Percentiles rank a stretch among this genome's conserved stretches.
phyloP scores from a whole-genome alignment of 1,140 invertebrate genomes.

The Brachionus calyciflorus region DNA sequence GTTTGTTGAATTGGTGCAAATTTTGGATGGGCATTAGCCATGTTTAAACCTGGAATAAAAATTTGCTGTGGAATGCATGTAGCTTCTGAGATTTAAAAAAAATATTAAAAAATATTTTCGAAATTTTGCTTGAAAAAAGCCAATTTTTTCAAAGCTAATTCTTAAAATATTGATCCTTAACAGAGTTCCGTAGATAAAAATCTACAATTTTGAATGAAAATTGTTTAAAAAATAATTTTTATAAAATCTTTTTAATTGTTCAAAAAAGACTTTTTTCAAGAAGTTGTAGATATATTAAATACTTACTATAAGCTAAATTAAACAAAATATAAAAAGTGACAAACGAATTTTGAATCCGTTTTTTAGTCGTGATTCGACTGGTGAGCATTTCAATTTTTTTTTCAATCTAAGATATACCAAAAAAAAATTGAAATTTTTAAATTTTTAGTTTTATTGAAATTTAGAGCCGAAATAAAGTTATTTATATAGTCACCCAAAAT shows the following conservation, averaged over 20 bases:
- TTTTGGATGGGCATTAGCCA: not conserved
- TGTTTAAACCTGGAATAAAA: constrained; percentile 37
- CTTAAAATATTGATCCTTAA: too few species aligned
- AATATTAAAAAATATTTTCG: too few species aligned
- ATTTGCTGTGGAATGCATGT: constrained; percentile 36
- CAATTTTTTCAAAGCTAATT: not conserved
- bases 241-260: too few species aligned
- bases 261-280: too few species aligned
- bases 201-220: too few species aligned
- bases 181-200: too few species aligned
- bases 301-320: constrained; percentile 25
- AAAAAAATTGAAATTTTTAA: not conserved
- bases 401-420: constrained; percentile 11
- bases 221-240: too few species aligned
- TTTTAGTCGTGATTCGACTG: not conserved
- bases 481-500: too few species aligned
- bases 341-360: not conserved
- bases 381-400: not conserved
- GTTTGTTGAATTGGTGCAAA: not conserved
- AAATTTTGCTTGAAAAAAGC: not conserved
- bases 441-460: constrained; percentile 22
- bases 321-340: not conserved
- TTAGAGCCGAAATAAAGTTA: constrained; percentile 11
- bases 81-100: not conserved
- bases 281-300: too few species aligned